Evolutionary conservation across 1,140 invertebrate species (phyloP).

Genomic region (Artemia franciscana): DNA sequence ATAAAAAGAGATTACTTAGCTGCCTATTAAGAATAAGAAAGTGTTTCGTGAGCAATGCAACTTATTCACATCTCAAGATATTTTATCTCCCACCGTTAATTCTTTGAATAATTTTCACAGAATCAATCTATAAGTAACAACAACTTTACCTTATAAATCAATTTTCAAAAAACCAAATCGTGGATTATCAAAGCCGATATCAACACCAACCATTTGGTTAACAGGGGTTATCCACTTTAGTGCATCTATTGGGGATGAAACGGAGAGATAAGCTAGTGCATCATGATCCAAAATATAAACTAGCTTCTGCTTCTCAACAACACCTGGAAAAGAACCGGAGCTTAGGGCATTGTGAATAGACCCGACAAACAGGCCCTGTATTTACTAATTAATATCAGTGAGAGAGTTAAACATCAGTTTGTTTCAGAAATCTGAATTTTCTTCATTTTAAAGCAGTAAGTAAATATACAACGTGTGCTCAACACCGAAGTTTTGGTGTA

Average conservation of each 20-base stretch:
- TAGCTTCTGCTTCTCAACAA: constrained; percentile 94
- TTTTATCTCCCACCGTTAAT: not conserved
- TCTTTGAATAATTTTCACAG: not conserved
- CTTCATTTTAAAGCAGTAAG: not conserved
- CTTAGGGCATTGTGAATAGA: too few species aligned
- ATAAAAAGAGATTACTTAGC: too few species aligned
- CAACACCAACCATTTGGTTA: constrained; percentile 94
- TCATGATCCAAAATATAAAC: constrained; percentile 98
- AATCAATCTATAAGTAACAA: not conserved
- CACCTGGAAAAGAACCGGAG: constrained; percentile 35
- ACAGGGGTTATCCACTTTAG: constrained; percentile 98
- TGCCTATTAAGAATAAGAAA: too few species aligned
- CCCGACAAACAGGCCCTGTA: too few species aligned
- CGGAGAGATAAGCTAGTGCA: constrained; percentile 83
- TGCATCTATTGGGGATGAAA: constrained; percentile 94
- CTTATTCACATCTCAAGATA: too few species aligned
- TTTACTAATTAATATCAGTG: not conserved
- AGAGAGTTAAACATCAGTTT: not conserved
- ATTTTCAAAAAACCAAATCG: constrained; percentile 99
- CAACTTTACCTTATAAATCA: constrained; percentile 67
- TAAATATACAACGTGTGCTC: not conserved
- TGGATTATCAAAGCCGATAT: constrained; percentile 98
- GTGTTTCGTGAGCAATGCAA: too few species aligned
- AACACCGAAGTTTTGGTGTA: too few species aligned
- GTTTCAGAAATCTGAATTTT: not conserved